phyloP scores from a whole-genome alignment of 2,113 vertebrate species.

The Lepisosteus osseus region DNA sequence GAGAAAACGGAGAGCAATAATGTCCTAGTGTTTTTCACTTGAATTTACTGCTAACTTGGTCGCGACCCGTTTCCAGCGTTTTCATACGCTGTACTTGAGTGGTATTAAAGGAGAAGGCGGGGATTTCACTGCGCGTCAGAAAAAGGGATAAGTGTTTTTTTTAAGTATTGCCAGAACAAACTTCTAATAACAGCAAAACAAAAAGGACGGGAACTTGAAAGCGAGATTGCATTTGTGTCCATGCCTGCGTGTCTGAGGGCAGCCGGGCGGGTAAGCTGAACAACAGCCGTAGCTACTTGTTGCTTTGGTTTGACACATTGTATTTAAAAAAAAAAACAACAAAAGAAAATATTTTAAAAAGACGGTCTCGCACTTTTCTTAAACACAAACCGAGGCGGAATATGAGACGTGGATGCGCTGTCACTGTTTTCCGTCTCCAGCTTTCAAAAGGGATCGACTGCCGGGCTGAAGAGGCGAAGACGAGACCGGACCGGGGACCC shows the following conservation, averaged over 20 bases:
- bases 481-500: background rate
- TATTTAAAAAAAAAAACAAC: no score
- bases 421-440: slow-evolving; percentile 10
- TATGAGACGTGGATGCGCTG: slow-evolving; percentile 17
- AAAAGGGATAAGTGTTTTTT: background rate
- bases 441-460: slow-evolving; percentile 20
- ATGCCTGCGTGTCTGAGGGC: background rate
- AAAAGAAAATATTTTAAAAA: background rate
- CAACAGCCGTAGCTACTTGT: background rate
- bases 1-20: background rate
- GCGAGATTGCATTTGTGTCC: no score
- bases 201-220: no score
- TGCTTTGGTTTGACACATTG: background rate
- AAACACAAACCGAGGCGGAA: slow-evolving; percentile 12
- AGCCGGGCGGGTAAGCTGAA: background rate
- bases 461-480: slow-evolving; percentile 4
- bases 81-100: background rate
- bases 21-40: background rate
- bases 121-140: no score
- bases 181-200: no score
- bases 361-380: background rate
- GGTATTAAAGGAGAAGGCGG: no score
- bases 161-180: background rate
- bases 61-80: background rate
- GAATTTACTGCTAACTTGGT: background rate